Conservation (phyloP, 2,888 invertebrate genomes). For the Lasioglossum pauxillum region DNA sequence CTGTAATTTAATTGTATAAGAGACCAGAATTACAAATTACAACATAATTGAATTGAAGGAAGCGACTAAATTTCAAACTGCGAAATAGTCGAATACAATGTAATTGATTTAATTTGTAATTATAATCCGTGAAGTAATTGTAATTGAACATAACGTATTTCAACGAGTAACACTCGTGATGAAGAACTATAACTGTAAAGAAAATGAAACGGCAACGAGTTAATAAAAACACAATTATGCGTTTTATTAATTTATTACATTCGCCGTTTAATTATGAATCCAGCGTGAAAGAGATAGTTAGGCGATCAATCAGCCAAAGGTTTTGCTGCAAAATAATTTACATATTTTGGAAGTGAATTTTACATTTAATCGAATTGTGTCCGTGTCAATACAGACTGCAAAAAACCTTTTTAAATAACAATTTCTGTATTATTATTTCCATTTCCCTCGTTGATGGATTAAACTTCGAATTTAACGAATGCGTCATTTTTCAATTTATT, state of each 20-base stretch:
- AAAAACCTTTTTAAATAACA: not conserved
- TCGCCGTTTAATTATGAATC: not conserved
- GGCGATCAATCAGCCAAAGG: not conserved
- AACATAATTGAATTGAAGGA: too few relatives aligned
- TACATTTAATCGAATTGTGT: not conserved
- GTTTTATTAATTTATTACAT: not conserved
- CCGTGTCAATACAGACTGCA: not conserved
- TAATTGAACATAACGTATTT: too few relatives aligned
- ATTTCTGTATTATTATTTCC: not conserved
- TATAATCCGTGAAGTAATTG: too few relatives aligned
- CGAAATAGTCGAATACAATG: too few relatives aligned
- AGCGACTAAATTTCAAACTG: too few relatives aligned
- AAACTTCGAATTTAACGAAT: not conserved
- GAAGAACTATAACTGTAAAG: too few relatives aligned
- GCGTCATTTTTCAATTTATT: not conserved
- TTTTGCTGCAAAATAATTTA: not conserved
- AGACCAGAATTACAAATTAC: too few relatives aligned
- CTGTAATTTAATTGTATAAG: too few relatives aligned
- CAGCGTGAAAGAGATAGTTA: not conserved
- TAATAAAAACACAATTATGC: not conserved
- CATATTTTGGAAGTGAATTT: not conserved
- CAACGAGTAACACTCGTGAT: too few relatives aligned
- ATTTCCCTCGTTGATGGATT: not conserved
- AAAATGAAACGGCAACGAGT: too few relatives aligned
- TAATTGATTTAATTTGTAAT: too few relatives aligned